Conservation (phyloP, 2,888 invertebrate species). For the Lasioglossum villosulum region DNA sequence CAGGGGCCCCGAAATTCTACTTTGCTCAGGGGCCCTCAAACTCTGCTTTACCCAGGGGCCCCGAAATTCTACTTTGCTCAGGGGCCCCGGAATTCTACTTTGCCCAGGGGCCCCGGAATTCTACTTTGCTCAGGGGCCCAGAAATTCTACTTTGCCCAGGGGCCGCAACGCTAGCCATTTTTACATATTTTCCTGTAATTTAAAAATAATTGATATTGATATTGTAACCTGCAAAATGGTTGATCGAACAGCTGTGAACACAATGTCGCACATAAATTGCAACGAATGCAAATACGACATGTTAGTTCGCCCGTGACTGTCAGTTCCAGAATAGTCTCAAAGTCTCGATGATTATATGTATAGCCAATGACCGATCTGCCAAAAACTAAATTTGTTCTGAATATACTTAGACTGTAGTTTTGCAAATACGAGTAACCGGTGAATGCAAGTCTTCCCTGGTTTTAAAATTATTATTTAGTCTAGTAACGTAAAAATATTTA, state of each 20-base stretch:
- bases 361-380: not conserved
- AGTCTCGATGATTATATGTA: not conserved
- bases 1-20: too few species aligned
- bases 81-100: too few species aligned
- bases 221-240: conserved; percentile 34
- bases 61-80: too few species aligned
- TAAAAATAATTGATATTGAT: not conserved
- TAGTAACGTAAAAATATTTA: not conserved
- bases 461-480: too few species aligned
- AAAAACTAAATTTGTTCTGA: conserved; percentile 3
- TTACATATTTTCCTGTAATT: too few species aligned
- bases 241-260: conserved; percentile 32
- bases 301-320: not conserved
- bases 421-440: not conserved
- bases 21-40: too few species aligned
- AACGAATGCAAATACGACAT: conserved; percentile 13
- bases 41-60: too few species aligned
- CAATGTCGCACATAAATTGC: conserved; percentile 29
- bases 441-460: not conserved
- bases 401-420: not conserved
- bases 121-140: too few species aligned
- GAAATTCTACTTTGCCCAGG: too few species aligned
- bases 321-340: not conserved
- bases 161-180: too few species aligned
- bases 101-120: too few species aligned